A percentile compares a stretch with the other conserved stretches of the same genome.
phyloP scores from a whole-genome alignment of 2,113 vertebrate genomes.

The Passer montanus region DNA sequence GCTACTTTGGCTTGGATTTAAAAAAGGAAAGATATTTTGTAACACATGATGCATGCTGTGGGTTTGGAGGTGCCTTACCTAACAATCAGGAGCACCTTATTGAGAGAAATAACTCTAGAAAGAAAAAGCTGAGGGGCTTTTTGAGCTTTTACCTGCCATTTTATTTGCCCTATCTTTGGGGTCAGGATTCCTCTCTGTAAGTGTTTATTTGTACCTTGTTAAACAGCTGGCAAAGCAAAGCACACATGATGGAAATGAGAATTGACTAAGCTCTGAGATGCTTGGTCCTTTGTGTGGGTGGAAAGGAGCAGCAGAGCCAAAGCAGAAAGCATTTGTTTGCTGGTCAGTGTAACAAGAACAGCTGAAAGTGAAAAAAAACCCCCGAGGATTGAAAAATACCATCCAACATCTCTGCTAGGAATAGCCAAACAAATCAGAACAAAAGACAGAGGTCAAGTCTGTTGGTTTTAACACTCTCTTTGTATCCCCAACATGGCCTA shows the following conservation, averaged over 20 bases:
- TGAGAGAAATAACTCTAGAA: neutral
- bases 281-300: neutral
- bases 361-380: neutral
- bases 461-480: neutral
- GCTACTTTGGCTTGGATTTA: neutral
- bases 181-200: neutral
- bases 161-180: neutral
- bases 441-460: neutral
- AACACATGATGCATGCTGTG: neutral
- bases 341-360: neutral
- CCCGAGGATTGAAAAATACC: neutral
- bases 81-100: neutral
- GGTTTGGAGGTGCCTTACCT: neutral
- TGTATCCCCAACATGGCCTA: neutral
- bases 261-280: neutral
- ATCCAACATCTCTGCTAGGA: neutral
- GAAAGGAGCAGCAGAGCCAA: neutral
- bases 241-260: neutral
- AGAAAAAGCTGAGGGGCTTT: neutral
- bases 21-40: neutral
- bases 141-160: neutral
- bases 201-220: neutral
- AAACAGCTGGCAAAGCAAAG: conserved; percentile 24
- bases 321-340: neutral
- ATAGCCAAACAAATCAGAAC: neutral